These are phyloP conservation scores for Melangyna quadrimaculata DNA, from an alignment of 2,888 invertebrate genomes.

Conservation along the genomic window DNA sequence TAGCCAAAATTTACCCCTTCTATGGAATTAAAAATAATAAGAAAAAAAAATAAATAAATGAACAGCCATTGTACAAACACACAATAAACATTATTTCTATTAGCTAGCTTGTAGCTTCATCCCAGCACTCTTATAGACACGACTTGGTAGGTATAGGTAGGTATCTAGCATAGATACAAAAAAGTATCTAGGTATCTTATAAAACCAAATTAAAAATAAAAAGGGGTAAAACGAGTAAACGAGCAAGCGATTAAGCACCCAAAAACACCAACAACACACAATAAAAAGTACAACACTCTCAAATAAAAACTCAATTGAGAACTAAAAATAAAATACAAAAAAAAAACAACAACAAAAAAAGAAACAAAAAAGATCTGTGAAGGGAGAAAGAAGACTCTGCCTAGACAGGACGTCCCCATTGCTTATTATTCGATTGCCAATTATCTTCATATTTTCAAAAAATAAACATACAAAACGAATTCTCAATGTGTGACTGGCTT, in stretches of 20 bases:
- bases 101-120: no score
- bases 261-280: constrained; percentile 60
- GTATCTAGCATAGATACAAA: neutral
- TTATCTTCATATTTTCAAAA: constrained; percentile 72
- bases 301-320: constrained; percentile 70
- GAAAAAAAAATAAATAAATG: constrained; percentile 9
- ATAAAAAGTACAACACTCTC: constrained; percentile 71
- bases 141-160: neutral
- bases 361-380: constrained; percentile 54
- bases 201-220: constrained; percentile 52
- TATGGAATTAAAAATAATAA: neutral
- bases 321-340: constrained; percentile 38
- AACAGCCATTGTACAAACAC: constrained; percentile 39
- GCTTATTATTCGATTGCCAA: constrained; percentile 73
- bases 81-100: constrained; percentile 43
- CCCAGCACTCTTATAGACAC: neutral
- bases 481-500: constrained; percentile 51
- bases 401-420: constrained; percentile 75
- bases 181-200: constrained; percentile 10
- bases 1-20: constrained; percentile 37
- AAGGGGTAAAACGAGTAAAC: constrained; percentile 60
- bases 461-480: constrained; percentile 55
- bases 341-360: constrained; percentile 26
- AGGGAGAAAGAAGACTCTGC: constrained; percentile 69
- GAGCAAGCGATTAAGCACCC: constrained; percentile 62